Base-by-base conservation (phyloP, 1,140 invertebrate genomes). In the Tetragnatha versicolor region DNA sequence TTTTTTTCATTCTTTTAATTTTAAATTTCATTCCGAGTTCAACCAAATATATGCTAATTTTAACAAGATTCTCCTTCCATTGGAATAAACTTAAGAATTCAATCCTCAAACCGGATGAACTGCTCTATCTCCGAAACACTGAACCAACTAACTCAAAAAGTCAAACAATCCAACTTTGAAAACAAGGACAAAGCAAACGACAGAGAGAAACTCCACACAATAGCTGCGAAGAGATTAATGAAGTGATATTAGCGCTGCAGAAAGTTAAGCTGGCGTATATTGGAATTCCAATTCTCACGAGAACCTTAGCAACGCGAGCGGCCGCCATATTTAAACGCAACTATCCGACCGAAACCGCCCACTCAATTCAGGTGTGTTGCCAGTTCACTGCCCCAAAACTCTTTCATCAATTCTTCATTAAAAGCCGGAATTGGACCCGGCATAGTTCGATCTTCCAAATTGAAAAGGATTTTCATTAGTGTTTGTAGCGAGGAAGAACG, bases 381-480 rank as follows among this genome's bases (percentile, higher is more conserved):
- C 72, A 75, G 14, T 45, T 45, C 35, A 10, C 20, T 33, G 53
- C 42, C 27, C 39, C 39, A 33, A 63, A 53, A 49, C 29, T 75
- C 58, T 75, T 75, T 75, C 72, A 75, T 75, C 72, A 75, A 75
- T 58, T 63, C 58, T 31, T 75, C 72, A 75, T 75, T 75, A 75
- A 63, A 75, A 75, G 72, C 58, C 49, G 69, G 51, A 72, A 53
- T 58, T 72, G 45, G 31, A 49, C 12, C 17, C 49, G 45, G 31
- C 68, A 70, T 70, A 70, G 68, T 70, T 70, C 27, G 27, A 49
- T 68, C 7, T 25, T 2, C 37, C 25, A 65, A 65, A 65, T 73
- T 73, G 58, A 60, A 20, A n/a, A 63, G 55, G 72, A 75, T 75
- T 75, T 75, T 75, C 72, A 75, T 75, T 75, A 75, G 72, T 49